phyloP scores from a whole-genome alignment of 2,797 vertebrate genomes.

The Spinus pinus region DNA sequence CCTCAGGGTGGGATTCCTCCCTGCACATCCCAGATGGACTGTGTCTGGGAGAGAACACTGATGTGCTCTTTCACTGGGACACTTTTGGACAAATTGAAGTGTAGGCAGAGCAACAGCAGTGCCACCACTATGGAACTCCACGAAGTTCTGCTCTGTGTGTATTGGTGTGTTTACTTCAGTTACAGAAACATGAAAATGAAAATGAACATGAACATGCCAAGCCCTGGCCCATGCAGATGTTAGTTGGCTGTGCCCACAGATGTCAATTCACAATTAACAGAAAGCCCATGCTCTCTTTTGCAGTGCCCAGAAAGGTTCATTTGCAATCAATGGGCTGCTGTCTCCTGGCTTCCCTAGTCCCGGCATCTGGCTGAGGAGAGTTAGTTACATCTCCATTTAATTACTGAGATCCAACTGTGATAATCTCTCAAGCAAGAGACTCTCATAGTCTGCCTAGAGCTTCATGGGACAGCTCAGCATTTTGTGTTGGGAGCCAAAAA shows the following conservation, averaged over 20 bases:
- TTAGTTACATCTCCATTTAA: not conserved
- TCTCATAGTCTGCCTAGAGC: not conserved
- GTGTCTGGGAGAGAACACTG: not conserved
- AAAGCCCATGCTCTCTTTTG: not conserved
- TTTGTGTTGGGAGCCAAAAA: not conserved
- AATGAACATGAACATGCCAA: not conserved
- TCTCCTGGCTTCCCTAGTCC: not conserved
- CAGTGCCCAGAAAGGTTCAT: not conserved
- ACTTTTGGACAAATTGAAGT: not conserved
- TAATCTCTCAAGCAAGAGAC: not conserved
- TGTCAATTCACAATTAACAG: conserved; percentile 1
- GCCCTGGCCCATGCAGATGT: not conserved
- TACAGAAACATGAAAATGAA: not conserved
- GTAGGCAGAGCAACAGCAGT: not conserved
- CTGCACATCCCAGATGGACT: not conserved
- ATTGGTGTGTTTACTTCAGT: not conserved
- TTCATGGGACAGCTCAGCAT: not conserved
- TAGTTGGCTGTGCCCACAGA: not conserved
- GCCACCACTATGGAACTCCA: not conserved
- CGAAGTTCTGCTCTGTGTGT: not conserved
- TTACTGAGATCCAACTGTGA: conserved; percentile 2
- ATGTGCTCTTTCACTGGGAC: not conserved
- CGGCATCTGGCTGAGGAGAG: not conserved
- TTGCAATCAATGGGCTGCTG: not conserved
- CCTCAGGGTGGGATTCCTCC: not conserved